Evolutionary conservation across 2,113 vertebrate genomes (phyloP).

Genomic region (Apeltes quadracus): DNA sequence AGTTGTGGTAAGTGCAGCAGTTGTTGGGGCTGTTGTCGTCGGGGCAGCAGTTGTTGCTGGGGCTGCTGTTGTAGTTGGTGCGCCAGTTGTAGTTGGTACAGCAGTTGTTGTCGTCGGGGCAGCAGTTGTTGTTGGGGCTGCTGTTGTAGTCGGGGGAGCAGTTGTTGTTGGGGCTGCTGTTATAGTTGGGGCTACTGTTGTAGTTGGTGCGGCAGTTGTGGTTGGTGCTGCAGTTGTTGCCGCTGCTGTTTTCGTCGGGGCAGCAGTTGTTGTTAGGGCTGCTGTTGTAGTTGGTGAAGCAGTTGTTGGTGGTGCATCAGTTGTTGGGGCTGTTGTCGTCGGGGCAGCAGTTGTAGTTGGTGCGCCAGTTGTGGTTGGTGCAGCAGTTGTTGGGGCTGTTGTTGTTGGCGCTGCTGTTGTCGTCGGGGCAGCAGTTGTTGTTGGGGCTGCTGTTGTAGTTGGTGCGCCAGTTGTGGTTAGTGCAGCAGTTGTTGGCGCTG

Average conservation of each 20-base stretch:
- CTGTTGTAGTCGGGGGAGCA: no score
- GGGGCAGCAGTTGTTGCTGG: no score
- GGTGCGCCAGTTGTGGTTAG: neutral
- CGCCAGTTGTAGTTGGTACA: neutral
- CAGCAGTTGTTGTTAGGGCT: neutral
- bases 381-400: no score
- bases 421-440: no score
- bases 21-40: no score
- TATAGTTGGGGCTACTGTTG: no score
- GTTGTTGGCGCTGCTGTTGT: neutral
- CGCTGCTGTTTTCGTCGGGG: neutral
- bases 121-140: neutral
- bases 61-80: no score
- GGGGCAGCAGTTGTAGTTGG: neutral
- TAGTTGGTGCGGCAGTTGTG: no score
- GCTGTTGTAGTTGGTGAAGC: neutral
- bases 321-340: neutral
- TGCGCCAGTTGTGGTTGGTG: rapidly evolving
- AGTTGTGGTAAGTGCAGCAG: rapidly evolving
- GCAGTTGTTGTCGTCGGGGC: neutral
- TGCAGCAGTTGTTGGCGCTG: no score
- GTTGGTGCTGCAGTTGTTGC: no score
- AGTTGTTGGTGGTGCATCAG: neutral
- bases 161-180: no score
- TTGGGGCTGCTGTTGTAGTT: neutral